Conservation (phyloP, 2,888 invertebrate genomes). For the Andrena camellia region DNA sequence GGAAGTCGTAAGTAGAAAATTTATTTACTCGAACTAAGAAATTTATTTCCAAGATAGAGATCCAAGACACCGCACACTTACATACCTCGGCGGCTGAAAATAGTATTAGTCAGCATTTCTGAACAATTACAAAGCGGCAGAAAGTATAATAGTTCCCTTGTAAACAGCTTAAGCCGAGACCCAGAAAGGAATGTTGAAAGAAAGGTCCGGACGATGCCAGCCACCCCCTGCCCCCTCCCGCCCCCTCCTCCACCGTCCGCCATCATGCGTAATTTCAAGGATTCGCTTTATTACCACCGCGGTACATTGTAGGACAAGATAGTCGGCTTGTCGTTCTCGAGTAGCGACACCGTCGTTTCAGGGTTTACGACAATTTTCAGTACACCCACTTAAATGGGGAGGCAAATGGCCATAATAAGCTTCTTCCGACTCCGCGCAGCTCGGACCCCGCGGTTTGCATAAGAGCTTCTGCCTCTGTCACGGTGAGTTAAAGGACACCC, state of each 20-base stretch:
- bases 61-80: too few species aligned
- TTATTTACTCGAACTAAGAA: too few species aligned
- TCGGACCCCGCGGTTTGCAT: slow-evolving; percentile 67
- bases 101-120: too few species aligned
- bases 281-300: slow-evolving; percentile 62
- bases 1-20: too few species aligned
- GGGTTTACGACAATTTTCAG: slow-evolving; percentile 69
- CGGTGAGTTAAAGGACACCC: slow-evolving; percentile 64
- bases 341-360: slow-evolving; percentile 63
- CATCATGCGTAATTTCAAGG: slow-evolving; percentile 49
- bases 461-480: slow-evolving; percentile 67
- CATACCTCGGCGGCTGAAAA: too few species aligned
- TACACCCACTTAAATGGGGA: slow-evolving; percentile 61
- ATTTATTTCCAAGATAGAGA: too few species aligned
- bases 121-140: not conserved
- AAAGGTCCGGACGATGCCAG: slow-evolving; percentile 1
- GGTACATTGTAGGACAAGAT: slow-evolving; percentile 50
- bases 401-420: slow-evolving; percentile 72
- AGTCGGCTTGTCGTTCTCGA: slow-evolving; percentile 59
- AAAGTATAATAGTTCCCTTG: not conserved
- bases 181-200: not conserved
- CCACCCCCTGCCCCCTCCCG: too few species aligned
- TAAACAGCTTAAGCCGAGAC: too few species aligned
- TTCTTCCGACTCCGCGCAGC: slow-evolving; percentile 54
- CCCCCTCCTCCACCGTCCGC: too few species aligned